Percentiles rank a stretch among this genome's conserved stretches.
These are phyloP conservation scores for Lophotriccus pileatus DNA, from an alignment of 2,797 vertebrate species.

Conservation along the genomic window DNA sequence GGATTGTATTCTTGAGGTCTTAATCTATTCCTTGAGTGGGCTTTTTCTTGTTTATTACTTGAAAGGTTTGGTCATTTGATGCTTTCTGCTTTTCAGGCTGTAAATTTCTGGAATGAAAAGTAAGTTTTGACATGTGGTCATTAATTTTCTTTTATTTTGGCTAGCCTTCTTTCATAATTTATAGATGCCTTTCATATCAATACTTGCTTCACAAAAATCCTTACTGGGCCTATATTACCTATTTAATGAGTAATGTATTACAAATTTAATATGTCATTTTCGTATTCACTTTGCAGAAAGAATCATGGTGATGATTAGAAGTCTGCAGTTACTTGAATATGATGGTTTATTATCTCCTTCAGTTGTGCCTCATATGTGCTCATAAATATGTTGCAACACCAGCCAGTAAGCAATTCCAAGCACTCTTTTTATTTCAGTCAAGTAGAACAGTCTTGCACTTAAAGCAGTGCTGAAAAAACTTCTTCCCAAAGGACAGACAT, in stretches of 20 bases:
- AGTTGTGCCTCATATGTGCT: neutral
- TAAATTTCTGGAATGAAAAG: neutral
- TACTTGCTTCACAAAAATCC: neutral
- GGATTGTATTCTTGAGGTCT: neutral
- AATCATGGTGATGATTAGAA: neutral
- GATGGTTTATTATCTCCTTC: neutral
- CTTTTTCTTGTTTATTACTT: neutral
- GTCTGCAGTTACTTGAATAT: neutral
- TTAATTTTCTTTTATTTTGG: neutral
- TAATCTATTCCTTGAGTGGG: neutral
- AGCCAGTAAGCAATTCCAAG: neutral
- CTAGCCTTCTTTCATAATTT: neutral
- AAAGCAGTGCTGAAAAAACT: neutral
- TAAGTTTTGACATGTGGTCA: neutral
- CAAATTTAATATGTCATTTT: neutral
- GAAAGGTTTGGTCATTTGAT: neutral
- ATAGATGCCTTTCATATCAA: neutral
- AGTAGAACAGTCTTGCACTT: neutral
- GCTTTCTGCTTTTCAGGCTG: neutral
- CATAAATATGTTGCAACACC: fast-evolving
- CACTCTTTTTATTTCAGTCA: neutral
- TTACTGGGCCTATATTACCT: neutral
- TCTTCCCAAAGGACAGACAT: neutral
- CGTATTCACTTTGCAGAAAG: neutral
- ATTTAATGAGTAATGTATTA: neutral